Conservation (phyloP, 2,888 invertebrate genomes). For the Sabellastarte sp. region DNA sequence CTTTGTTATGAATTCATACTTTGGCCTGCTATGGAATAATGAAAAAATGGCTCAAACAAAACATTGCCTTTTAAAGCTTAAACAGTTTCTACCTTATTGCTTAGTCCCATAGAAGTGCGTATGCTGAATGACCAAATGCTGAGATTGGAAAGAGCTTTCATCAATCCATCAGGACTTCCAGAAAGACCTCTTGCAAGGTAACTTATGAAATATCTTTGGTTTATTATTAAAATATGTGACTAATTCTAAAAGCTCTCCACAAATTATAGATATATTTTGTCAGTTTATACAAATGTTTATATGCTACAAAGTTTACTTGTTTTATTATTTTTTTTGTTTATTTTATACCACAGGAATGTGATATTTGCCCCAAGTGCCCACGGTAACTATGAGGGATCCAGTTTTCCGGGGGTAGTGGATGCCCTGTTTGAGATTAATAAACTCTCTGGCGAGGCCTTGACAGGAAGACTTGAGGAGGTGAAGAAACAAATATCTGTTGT, state of each 20-base stretch:
- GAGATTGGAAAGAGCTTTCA: conserved; percentile 57
- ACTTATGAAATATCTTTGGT: background rate
- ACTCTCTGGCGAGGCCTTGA: background rate
- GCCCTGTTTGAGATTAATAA: conserved; percentile 40
- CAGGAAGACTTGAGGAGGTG: conserved; percentile 9
- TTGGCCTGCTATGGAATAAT: no score
- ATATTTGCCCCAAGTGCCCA: conserved; percentile 53
- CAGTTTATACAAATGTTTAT: no score
- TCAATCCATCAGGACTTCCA: conserved; percentile 57
- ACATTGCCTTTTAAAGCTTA: no score
- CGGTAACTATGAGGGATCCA: conserved; percentile 46
- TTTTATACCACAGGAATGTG: conserved; percentile 48
- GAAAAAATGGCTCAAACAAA: no score
- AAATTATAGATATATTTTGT: no score
- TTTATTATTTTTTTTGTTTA: no score
- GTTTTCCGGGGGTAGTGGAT: conserved; percentile 51
- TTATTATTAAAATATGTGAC: no score
- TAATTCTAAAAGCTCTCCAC: no score
- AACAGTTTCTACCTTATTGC: background rate
- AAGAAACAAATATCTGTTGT: conserved; percentile 13
- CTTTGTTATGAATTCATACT: no score
- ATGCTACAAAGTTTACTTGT: no score
- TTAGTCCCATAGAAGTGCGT: conserved; percentile 38
- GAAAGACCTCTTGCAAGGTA: conserved; percentile 39
- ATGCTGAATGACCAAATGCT: conserved; percentile 51